Conservation (phyloP, 2,113 vertebrate species). For the Brachypteracias leptosomus region DNA sequence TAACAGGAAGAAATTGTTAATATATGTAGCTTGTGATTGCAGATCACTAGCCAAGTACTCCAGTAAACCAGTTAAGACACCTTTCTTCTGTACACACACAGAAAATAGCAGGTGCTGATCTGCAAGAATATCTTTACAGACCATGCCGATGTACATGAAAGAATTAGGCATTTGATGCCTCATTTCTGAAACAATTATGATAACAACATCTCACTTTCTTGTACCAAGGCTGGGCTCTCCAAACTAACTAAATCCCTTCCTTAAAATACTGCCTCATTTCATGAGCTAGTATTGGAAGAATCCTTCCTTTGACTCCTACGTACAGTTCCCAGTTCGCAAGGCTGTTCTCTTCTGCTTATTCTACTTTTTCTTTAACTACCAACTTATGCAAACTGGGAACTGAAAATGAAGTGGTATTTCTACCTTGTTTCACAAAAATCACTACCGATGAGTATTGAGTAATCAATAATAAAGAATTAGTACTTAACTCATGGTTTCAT, state of each 20-base stretch:
- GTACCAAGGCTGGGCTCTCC: neutral
- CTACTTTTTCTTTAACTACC: neutral
- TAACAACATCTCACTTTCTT: neutral
- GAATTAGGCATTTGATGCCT: neutral
- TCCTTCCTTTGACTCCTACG: neutral
- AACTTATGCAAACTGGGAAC: neutral
- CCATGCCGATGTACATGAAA: neutral
- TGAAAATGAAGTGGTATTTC: neutral
- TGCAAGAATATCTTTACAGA: neutral
- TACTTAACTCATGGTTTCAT: conserved; percentile 3
- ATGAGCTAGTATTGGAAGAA: neutral
- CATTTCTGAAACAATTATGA: neutral
- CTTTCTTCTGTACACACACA: neutral
- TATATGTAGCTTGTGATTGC: accelerated
- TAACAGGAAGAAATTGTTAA: neutral
- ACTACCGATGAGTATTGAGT: neutral
- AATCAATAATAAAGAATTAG: conserved; percentile 49
- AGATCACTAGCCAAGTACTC: neutral
- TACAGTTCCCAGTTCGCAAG: neutral
- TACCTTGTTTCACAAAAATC: conserved; percentile 4
- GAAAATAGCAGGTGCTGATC: neutral
- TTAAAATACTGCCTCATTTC: neutral
- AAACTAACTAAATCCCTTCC: neutral
- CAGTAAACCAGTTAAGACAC: neutral
- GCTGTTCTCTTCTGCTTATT: neutral